Base-by-base conservation (phyloP, 2,888 invertebrate species). In the Podabrus alpinus region DNA sequence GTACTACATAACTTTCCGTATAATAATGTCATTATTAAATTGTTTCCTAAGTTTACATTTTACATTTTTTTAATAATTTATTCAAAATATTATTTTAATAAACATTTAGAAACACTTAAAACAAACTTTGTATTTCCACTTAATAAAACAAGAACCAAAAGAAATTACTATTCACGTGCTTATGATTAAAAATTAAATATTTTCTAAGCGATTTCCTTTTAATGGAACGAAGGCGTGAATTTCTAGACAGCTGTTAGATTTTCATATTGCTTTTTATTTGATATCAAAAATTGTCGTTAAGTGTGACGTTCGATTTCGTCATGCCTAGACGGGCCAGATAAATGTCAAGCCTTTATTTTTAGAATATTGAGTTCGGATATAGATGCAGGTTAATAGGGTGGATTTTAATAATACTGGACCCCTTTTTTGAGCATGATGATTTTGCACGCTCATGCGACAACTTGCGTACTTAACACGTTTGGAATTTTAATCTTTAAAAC, bases 401-500 rank as follows among this genome's bases (percentile, higher is more conserved):
- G 78, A 78, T 75, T 82, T 82, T 82, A 81, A 82, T 81, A 81
- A 80, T 79, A 78, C 77, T 72, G 75, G 73, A 77, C 81, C 83
- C 82, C 79, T 81, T 78, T 74, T 76, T 60, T 70, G 72, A 73
- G 69, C 17, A 71, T 73, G 75, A 76, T 78, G 75, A 82, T 83
- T 82, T 75, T 80, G 75, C 78, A 81, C 80, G 81, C 79, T 79
- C 71, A 76, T 73, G 79, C 79, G 81, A 82, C 80, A 81, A 82
- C 79, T 82, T 78, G 80, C 80, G 81, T 82, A 79, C 78, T 80
- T 81, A 82, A 82, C 80, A 80, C 78, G 82, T 80, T 82, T 79
- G 82, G 83, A 82, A 84, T 84, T 84, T 80, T 82, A 84, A 84
- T 84, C 81, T 84, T 80, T 80, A 81, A 82, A 83, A 82, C 79